A percentile compares a stretch with the other conserved stretches of the same genome.
These are phyloP conservation scores for Brachionus sp. DNA, from an alignment of 1,140 invertebrate species.

Conservation along the genomic window DNA sequence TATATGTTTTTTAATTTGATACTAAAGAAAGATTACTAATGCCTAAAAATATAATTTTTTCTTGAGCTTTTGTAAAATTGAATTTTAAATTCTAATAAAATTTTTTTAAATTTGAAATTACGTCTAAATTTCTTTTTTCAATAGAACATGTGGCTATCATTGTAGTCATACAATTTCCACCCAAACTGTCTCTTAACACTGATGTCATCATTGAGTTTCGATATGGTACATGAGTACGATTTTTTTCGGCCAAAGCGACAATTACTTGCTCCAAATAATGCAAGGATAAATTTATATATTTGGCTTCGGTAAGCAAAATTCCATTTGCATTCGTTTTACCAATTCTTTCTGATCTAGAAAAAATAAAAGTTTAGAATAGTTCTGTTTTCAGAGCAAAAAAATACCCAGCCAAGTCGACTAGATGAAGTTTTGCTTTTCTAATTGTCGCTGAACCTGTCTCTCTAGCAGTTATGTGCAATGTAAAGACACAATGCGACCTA, in stretches of 20 bases:
- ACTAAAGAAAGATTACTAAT: too few species aligned
- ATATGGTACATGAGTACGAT: conserved; percentile 66
- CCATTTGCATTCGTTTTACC: conserved; percentile 61
- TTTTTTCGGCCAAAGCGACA: conserved; percentile 65
- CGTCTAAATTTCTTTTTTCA: conserved; percentile 62
- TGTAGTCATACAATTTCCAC: conserved; percentile 67
- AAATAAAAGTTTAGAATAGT: conserved; percentile 1
- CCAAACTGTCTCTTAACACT: conserved; percentile 66
- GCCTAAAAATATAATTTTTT: too few species aligned
- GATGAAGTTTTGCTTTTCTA: conserved; percentile 65
- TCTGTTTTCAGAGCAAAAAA: conserved; percentile 18
- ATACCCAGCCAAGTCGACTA: conserved; percentile 69
- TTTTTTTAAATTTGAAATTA: conserved; percentile 48
- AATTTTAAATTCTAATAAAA: too few species aligned
- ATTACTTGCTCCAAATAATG: conserved; percentile 70
- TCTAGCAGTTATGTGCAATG: conserved; percentile 63
- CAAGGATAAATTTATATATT: conserved; percentile 68
- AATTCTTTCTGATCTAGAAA: conserved; percentile 58
- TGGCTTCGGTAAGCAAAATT: conserved; percentile 64
- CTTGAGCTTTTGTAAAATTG: too few species aligned
- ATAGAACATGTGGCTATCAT: conserved; percentile 68
- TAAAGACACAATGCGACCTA: conserved; percentile 69
- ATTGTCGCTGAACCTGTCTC: conserved; percentile 60
- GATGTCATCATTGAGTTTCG: conserved; percentile 68
- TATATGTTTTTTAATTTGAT: too few species aligned